Conservation (phyloP, 2,888 invertebrate genomes). For the Girardia tigrina region DNA sequence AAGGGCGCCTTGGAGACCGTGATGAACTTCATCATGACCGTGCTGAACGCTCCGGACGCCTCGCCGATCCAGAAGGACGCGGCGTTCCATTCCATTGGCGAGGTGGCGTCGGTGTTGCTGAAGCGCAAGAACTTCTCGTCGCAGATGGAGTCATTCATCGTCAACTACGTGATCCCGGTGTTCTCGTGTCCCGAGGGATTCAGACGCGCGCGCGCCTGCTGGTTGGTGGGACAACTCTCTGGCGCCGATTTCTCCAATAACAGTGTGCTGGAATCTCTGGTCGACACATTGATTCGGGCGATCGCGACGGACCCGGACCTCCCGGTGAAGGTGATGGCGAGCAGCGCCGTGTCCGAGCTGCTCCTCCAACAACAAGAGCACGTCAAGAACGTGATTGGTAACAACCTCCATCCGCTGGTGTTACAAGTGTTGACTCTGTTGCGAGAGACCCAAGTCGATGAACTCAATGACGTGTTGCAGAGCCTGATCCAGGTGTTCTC, state of each 20-base stretch:
- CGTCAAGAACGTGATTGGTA: constrained; percentile 13
- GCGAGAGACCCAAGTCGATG: constrained; percentile 89
- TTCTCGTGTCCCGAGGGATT: constrained; percentile 70
- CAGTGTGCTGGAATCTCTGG: constrained; percentile 62
- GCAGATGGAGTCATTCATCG: constrained; percentile 76
- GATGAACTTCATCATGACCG: constrained; percentile 76
- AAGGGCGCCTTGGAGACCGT: constrained; percentile 85
- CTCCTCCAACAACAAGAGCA: constrained; percentile 63
- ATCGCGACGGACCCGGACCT: constrained; percentile 62
- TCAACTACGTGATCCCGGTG: constrained; percentile 81
- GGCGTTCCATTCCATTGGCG: constrained; percentile 89
- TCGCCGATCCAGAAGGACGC: constrained; percentile 73
- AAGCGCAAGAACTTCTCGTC: constrained; percentile 81
- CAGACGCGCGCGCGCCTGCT: constrained; percentile 82
- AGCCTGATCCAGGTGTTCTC: constrained; percentile 70
- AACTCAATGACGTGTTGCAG: constrained; percentile 84
- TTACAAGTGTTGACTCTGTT: constrained; percentile 74
- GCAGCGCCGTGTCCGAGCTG: constrained; percentile 61
- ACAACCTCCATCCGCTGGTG: constrained; percentile 28
- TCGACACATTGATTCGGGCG: constrained; percentile 65
- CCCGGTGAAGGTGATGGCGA: background rate
- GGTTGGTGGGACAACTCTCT: constrained; percentile 80
- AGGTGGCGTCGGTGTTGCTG: constrained; percentile 72
- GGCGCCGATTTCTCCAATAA: constrained; percentile 73
- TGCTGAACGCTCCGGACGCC: constrained; percentile 56